phyloP scores from a whole-genome alignment of 2,888 invertebrate genomes.

The Cosmia pyralina region DNA sequence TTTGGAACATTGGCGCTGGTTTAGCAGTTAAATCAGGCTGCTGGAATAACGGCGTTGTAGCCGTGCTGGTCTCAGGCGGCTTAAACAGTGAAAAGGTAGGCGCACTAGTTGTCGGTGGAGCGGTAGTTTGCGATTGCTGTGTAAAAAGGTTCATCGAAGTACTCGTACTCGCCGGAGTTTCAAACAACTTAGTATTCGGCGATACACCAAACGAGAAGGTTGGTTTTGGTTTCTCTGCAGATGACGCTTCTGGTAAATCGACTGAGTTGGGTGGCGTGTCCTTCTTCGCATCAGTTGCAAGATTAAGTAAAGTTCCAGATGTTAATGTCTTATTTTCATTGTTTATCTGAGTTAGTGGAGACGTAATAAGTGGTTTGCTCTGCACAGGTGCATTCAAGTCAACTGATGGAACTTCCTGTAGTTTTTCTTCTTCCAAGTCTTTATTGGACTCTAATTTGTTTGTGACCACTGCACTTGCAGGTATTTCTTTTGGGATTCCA shows the following conservation, averaged over 20 bases:
- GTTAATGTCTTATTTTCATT: constrained; percentile 25
- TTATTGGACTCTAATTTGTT: constrained; percentile 55
- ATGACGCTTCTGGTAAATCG: constrained; percentile 14
- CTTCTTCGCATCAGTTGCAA: constrained; percentile 32
- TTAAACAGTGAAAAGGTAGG: constrained; percentile 67
- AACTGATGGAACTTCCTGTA: constrained; percentile 76
- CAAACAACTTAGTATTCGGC: constrained; percentile 64
- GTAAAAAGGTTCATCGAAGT: constrained; percentile 59
- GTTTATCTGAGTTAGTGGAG: constrained; percentile 23
- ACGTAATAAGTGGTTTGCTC: constrained; percentile 17
- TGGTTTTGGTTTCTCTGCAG: constrained; percentile 44
- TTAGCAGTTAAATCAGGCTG: constrained; percentile 60
- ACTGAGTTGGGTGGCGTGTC: constrained; percentile 23
- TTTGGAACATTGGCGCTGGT: constrained; percentile 62
- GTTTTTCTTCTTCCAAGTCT: constrained; percentile 64
- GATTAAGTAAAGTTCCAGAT: constrained; percentile 18
- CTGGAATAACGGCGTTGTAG: constrained; percentile 66
- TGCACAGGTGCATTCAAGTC: constrained; percentile 41
- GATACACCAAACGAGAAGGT: constrained; percentile 68
- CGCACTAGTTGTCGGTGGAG: constrained; percentile 43
- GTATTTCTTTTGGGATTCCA: constrained; percentile 74
- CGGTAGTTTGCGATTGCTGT: constrained; percentile 28
- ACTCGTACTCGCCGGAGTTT: constrained; percentile 54
- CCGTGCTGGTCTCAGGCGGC: constrained; percentile 60
- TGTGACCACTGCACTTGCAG: constrained; percentile 26